These are phyloP conservation scores for Fissipunctia ypsillon DNA, from an alignment of 2,888 invertebrate genomes.

Conservation along the genomic window DNA sequence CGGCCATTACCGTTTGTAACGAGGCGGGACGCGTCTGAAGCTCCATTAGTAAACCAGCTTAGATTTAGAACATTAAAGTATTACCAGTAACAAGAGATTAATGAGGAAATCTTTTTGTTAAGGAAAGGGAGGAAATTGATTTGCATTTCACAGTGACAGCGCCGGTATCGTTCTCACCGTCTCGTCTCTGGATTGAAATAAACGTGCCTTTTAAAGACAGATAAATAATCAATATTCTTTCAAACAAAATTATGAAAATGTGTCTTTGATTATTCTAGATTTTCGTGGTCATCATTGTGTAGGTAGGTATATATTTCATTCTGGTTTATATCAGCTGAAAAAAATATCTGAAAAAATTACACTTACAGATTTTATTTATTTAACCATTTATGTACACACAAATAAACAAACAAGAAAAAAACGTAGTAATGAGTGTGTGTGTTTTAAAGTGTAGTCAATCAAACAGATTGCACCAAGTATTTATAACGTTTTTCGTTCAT, in stretches of 20 bases:
- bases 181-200: neutral
- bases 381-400: too few relatives aligned
- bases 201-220: neutral
- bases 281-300: neutral
- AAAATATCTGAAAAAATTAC: neutral
- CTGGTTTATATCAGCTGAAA: neutral
- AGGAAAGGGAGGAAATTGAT: slow-evolving; percentile 25
- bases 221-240: neutral
- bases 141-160: neutral
- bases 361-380: too few relatives aligned
- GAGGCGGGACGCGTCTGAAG: slow-evolving; percentile 69
- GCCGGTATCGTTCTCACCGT: neutral
- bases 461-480: neutral
- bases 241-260: neutral
- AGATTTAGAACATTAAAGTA: slow-evolving; percentile 69
- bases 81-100: slow-evolving; percentile 50
- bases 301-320: neutral
- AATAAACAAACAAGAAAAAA: too few relatives aligned
- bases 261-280: neutral
- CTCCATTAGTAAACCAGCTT: slow-evolving; percentile 71
- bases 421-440: too few relatives aligned
- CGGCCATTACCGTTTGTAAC: slow-evolving; percentile 77
- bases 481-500: slow-evolving; percentile 4
- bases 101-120: slow-evolving; percentile 39
- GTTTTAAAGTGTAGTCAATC: neutral